A percentile compares a stretch with the other conserved stretches of the same genome.
Conservation (phyloP, 2,113 vertebrate species). For the Trogon surrucura region DNA sequence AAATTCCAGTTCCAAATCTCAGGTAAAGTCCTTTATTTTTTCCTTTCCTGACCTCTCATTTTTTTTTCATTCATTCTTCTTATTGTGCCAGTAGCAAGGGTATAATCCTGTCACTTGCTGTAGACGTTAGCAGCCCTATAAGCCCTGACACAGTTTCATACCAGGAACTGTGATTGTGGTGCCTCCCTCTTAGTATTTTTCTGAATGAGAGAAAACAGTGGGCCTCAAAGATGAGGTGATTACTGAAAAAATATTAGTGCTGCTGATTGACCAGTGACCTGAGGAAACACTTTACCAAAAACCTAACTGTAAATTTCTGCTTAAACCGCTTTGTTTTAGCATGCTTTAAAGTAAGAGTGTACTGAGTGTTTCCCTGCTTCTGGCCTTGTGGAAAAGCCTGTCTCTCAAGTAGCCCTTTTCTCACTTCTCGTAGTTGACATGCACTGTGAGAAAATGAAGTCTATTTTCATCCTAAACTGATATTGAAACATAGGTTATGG, state of each 20-base stretch:
- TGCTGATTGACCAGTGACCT: not conserved
- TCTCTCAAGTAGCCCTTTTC: not conserved
- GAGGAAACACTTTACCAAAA: not conserved
- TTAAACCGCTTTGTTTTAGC: not conserved
- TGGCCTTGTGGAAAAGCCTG: not conserved
- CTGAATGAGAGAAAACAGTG: not conserved
- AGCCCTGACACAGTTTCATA: not conserved
- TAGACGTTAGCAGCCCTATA: not conserved
- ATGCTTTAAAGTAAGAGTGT: not conserved
- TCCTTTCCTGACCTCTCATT: not conserved
- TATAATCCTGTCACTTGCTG: not conserved
- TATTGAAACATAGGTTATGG: constrained; percentile 33
- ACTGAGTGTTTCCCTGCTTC: not conserved
- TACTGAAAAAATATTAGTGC: not conserved
- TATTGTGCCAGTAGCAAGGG: not conserved
- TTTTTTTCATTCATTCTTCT: not conserved
- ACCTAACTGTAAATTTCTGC: not conserved
- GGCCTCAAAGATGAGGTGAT: not conserved
- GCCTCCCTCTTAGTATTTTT: not conserved
- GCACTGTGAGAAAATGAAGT: not conserved
- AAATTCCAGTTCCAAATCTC: not conserved
- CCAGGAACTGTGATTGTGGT: not conserved
- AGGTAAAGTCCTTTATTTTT: not conserved
- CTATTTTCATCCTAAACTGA: constrained; percentile 10
- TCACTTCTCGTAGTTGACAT: not conserved